These are phyloP conservation scores for Gallinago nigripennis DNA, from an alignment of 2,797 vertebrate species.

Conservation along the genomic window DNA sequence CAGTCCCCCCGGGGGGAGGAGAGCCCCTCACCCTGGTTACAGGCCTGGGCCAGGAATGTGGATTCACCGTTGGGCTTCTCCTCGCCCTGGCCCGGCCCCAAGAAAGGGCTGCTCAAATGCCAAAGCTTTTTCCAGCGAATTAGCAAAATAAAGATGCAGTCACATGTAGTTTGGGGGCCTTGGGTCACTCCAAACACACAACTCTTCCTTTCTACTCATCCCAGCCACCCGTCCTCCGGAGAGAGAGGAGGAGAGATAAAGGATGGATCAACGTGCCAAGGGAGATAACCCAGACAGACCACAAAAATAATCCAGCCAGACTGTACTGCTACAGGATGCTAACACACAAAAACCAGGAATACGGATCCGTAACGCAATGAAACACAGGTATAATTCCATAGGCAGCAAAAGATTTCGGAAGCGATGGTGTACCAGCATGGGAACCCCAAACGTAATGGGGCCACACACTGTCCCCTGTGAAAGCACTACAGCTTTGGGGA, in stretches of 20 bases:
- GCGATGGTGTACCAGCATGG: neutral
- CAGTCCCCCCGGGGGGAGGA: constrained; percentile 60
- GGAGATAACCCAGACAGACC: constrained; percentile 46
- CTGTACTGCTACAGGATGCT: constrained; percentile 58
- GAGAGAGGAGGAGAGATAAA: no score
- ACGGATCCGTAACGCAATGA: constrained; percentile 30
- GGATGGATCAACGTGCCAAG: neutral
- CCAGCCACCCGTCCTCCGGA: neutral
- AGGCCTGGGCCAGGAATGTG: constrained; percentile 78
- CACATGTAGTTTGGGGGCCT: constrained; percentile 70
- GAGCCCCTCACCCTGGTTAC: constrained; percentile 72
- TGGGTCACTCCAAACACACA: constrained; percentile 62
- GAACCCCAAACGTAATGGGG: constrained; percentile 28
- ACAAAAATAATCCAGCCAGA: neutral
- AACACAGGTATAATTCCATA: constrained; percentile 60
- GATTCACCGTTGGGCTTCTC: constrained; percentile 75
- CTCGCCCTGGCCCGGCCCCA: constrained; percentile 63
- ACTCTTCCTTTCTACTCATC: neutral
- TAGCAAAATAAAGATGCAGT: constrained; percentile 80
- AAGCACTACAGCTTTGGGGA: neutral
- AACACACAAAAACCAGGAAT: constrained; percentile 40
- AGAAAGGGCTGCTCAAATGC: constrained; percentile 71
- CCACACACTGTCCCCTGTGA: neutral
- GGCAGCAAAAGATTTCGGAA: constrained; percentile 39
- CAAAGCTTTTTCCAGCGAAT: constrained; percentile 78